These are phyloP conservation scores for Catharus minimus DNA, from an alignment of 2,113 vertebrate genomes.

Conservation along the genomic window DNA sequence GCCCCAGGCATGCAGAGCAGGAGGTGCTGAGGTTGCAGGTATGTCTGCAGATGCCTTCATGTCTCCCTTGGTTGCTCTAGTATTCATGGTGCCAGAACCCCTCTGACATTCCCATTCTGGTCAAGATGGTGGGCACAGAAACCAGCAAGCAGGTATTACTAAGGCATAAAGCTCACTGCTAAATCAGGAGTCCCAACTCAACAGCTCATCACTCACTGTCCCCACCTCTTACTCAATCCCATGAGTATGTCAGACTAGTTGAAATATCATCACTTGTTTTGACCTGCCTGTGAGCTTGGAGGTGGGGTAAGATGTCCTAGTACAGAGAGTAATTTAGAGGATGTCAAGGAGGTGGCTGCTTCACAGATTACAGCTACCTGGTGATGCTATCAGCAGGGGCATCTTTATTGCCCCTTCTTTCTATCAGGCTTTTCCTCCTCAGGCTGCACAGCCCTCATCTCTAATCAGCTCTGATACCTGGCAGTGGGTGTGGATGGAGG, in stretches of 20 bases:
- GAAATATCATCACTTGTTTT: background rate
- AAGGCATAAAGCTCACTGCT: background rate
- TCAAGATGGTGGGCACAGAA: background rate
- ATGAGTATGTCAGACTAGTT: background rate
- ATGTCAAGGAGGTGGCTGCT: background rate
- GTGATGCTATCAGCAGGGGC: background rate
- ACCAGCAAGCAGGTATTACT: background rate
- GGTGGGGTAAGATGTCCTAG: background rate
- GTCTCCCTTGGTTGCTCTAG: slow-evolving; percentile 77
- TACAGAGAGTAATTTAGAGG: background rate
- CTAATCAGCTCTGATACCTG: background rate
- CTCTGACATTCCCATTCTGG: background rate
- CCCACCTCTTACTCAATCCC: background rate
- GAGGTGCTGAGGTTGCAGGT: slow-evolving; percentile 76
- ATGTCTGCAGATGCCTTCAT: slow-evolving; percentile 40
- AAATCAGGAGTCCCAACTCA: background rate
- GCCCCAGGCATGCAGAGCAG: slow-evolving; percentile 72
- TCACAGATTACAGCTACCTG: background rate
- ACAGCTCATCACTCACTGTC: background rate
- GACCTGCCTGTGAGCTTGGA: background rate
- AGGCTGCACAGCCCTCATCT: background rate
- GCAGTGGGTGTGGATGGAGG: background rate
- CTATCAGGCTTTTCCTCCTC: background rate
- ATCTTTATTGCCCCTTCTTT: background rate
- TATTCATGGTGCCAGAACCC: slow-evolving; percentile 76